Base-by-base conservation (phyloP, 2,113 vertebrate genomes). In the Hylia prasina region DNA sequence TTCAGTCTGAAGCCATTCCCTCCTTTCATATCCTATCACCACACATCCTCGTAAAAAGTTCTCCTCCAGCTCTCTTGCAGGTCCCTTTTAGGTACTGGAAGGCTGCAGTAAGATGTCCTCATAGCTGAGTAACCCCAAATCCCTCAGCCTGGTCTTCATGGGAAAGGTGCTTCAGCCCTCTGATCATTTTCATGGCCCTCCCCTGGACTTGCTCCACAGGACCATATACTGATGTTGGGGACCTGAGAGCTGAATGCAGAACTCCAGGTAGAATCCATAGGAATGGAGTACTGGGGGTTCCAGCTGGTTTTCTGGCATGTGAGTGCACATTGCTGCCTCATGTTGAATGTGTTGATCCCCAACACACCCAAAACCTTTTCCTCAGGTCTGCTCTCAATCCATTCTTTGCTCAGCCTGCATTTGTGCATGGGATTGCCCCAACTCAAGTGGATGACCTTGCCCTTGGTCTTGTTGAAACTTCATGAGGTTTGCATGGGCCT, bases 371-470 rank as follows among this genome's bases (percentile, higher is more conserved):
- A 27, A 37, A 51, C 44, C 42, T 50, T 68, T 31, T 51, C 37
- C 39, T 61, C 28, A 45, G 15, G 47, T 3, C 23, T 53, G 23
- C 10, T 53, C 15, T 28, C 33, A 39, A 45, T 28, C 23, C 19
- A 15, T 69, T 60, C 12, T 39, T 60, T 28, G 14, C 39, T 39
- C 27, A 45, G 8, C 10, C 39, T 19, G 4, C 12, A 77, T 37
- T 50, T 37, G 6, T 77, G 22, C 9, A 23, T 39, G 22, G 33
- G 11, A 44, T 33, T 45, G 27, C 23, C 33, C 8, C 0, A 0
- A 45, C 5, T 7, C 27, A 78, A 37, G 15, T 8, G 23, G 37
- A 53, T 1, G 0, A 51, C 37, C 22, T 35, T 31, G 17, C 6
- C n/a, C 35, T 18, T 30, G 12, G 19, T 60, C 13, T 28, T 30